Evolutionary conservation across 2,888 invertebrate species (phyloP).

Genomic region (Nomada goodeniana): DNA sequence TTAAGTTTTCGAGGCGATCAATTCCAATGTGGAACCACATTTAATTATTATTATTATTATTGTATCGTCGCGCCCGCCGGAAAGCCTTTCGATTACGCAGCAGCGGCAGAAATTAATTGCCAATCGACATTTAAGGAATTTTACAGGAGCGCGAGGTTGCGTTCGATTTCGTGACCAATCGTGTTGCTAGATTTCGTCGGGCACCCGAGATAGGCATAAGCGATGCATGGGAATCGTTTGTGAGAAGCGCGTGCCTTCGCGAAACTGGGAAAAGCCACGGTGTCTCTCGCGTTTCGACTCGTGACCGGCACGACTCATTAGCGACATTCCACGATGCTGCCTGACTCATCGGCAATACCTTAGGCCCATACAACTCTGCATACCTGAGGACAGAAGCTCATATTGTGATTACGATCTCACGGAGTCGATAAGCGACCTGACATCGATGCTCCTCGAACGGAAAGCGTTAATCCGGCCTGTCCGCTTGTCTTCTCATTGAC

Average conservation of each 20-base stretch:
- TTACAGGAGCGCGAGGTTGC: too few relatives aligned
- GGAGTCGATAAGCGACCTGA: slow-evolving; percentile 33
- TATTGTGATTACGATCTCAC: slow-evolving; percentile 68
- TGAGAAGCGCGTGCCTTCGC: slow-evolving; percentile 8
- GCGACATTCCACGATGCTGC: slow-evolving; percentile 81
- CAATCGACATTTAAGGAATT: too few relatives aligned
- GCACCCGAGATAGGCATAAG: too few relatives aligned
- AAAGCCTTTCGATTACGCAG: too few relatives aligned
- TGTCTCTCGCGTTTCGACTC: slow-evolving; percentile 58
- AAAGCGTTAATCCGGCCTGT: neutral
- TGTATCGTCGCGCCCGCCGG: too few relatives aligned
- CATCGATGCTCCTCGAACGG: slow-evolving; percentile 18
- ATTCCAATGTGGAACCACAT: too few relatives aligned
- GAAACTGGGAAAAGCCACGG: slow-evolving; percentile 26
- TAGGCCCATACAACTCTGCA: slow-evolving; percentile 71
- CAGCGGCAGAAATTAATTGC: too few relatives aligned
- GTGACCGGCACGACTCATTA: slow-evolving; percentile 77
- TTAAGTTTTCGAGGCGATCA: too few relatives aligned
- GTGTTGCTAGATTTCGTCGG: too few relatives aligned
- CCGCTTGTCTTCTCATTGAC: neutral
- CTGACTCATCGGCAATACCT: slow-evolving; percentile 81
- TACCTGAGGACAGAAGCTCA: slow-evolving; percentile 68
- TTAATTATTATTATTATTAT: too few relatives aligned
- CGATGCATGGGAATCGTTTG: neutral
- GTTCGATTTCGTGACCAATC: too few relatives aligned